Evolutionary conservation across 2,113 vertebrate genomes (phyloP).

Genomic region (Pelecanoides urinatrix): DNA sequence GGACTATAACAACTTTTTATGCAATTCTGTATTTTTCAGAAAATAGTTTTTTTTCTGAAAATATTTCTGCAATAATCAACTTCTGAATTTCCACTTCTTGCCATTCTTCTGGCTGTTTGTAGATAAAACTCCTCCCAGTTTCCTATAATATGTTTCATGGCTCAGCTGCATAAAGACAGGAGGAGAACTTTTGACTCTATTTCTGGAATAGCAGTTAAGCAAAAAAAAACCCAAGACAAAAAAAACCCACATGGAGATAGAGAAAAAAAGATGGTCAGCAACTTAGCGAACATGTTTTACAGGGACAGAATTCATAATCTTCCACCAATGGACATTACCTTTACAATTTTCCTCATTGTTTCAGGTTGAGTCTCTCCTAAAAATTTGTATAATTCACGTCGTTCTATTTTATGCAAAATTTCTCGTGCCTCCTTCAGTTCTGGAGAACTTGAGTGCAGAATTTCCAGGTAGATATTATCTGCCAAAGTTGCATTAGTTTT

Average conservation of each 20-base stretch:
- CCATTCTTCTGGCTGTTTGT: not conserved
- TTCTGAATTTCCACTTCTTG: not conserved
- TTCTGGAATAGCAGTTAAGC: not conserved
- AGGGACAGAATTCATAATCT: not conserved
- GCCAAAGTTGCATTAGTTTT: conserved; percentile 32
- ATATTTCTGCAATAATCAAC: not conserved
- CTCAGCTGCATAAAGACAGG: not conserved
- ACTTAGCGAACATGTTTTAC: not conserved
- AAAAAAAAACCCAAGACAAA: not conserved
- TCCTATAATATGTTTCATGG: not conserved
- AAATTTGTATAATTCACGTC: conserved; percentile 86
- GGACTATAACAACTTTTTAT: not conserved
- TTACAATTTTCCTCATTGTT: not conserved
- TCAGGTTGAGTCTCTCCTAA: conserved; percentile 81
- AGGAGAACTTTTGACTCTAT: not conserved
- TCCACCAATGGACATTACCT: conserved; percentile 41
- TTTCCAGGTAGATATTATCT: conserved; percentile 91
- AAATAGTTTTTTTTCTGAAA: not conserved
- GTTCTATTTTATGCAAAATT: conserved; percentile 84
- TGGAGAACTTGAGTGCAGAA: conserved; percentile 81
- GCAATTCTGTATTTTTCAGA: not conserved
- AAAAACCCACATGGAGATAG: rapidly evolving
- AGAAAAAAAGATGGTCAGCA: not conserved
- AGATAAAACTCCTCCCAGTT: not conserved
- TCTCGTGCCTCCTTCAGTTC: conserved; percentile 76